Conservation (phyloP, 2,113 vertebrate species). For the Elaphurus davidianus region DNA sequence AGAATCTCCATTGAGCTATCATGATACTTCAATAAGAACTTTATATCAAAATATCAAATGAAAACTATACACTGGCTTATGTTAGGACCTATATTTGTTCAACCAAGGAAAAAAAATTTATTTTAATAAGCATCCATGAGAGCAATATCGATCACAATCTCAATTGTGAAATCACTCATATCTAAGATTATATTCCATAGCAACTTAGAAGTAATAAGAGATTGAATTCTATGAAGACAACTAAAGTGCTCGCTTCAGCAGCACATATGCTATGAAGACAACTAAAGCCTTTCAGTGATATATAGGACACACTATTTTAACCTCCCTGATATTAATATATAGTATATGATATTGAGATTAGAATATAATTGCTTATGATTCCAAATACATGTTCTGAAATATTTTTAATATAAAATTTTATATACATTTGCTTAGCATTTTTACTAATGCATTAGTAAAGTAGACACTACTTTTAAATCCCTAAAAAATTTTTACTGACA, state of each 20-base stretch:
- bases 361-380: slow-evolving; percentile 15
- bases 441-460: neutral
- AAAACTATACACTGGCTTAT: neutral
- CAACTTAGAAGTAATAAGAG: neutral
- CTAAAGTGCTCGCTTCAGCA: neutral
- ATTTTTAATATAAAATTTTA: neutral
- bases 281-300: neutral
- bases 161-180: neutral
- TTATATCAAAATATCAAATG: neutral
- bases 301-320: neutral
- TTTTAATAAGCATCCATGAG: neutral
- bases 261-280: neutral
- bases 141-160: neutral
- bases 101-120: neutral
- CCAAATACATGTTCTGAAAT: neutral
- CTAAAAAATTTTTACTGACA: neutral
- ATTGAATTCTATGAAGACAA: neutral
- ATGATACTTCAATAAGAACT: neutral
- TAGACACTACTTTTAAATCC: neutral
- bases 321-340: slow-evolving; percentile 25
- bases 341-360: neutral
- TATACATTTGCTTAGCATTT: neutral
- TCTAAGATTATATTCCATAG: neutral
- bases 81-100: neutral
- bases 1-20: neutral